Evolutionary conservation across 2,888 invertebrate genomes (phyloP).

Genomic region (Selenia dentaria): DNA sequence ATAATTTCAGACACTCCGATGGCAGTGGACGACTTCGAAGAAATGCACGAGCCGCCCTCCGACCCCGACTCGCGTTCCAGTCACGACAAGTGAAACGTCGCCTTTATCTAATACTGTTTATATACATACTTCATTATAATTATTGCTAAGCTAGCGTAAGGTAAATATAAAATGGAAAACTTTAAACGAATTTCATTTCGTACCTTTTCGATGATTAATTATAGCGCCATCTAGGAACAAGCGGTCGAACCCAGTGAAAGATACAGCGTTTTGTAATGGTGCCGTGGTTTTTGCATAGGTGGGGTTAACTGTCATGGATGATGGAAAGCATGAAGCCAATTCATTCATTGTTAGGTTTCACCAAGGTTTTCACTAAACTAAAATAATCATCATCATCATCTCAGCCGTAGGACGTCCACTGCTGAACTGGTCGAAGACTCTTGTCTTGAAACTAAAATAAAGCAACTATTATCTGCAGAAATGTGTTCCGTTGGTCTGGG

Average conservation of each 20-base stretch:
- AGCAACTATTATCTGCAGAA: too few species aligned
- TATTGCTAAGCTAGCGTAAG: conserved; percentile 9
- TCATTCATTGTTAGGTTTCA: too few species aligned
- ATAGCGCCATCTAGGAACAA: conserved; percentile 10
- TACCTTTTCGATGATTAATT: not conserved
- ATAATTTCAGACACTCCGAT: conserved; percentile 68
- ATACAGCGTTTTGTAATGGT: too few species aligned
- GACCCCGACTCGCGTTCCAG: conserved; percentile 71
- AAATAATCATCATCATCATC: too few species aligned
- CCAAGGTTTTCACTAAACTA: too few species aligned
- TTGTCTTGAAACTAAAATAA: too few species aligned
- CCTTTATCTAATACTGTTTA: conserved; percentile 19
- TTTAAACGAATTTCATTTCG: not conserved
- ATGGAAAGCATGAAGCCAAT: too few species aligned
- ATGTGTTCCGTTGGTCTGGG: too few species aligned
- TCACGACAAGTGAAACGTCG: conserved; percentile 58
- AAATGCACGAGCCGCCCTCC: conserved; percentile 55
- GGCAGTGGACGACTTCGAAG: conserved; percentile 78
- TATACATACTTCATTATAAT: not conserved
- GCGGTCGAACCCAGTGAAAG: not conserved
- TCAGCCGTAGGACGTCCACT: too few species aligned
- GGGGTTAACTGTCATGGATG: too few species aligned
- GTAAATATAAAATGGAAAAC: conserved; percentile 2
- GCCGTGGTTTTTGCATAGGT: too few species aligned
- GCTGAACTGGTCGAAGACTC: too few species aligned